Base-by-base conservation (phyloP, 2,888 invertebrate genomes). In the Mythimna lalbum region DNA sequence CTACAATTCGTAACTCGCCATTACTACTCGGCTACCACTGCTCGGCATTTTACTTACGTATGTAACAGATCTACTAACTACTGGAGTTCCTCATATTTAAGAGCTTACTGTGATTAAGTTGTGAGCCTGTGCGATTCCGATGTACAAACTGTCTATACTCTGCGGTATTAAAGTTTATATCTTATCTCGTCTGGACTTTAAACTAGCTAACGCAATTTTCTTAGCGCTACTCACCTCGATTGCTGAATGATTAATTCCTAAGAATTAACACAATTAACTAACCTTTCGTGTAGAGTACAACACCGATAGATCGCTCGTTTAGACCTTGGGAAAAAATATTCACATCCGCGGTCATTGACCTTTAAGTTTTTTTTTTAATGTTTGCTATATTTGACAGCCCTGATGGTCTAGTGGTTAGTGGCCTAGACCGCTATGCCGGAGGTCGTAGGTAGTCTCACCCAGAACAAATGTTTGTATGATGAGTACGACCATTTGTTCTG, bases 251-350 rank as follows among this genome's bases (percentile, higher is more conserved):
- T 47, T 17, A 55, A 3, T 27, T 27, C 27, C 27, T 27, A 27
- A 1, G 4, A 47, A 27, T 43, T 33, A 27, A 27, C 33, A 36
- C 14, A 69, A 69, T n/a, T 21, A 27, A 33, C 21, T 14, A 21
- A 19, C 4, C 10, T 27, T 36, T 21, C 2, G 14, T 12, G 23
- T 19, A 17, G 4, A 21, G 36, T 31, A n/a, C 23, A 33, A 52
- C 5, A 31, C 27, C 17, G 14, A 9, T 23, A 27, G 17, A 21
- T 0, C 6, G 33, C 9, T 27, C 10, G 33, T 53, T 43, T 43
- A n/a, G 67, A 67, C 68, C 36, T 56, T 69, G n/a, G 36, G 27
- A 31, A 31, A 69, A 19, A 17, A 23, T 68, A 39, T 39, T 23
- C 27, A 14, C 3, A 36, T 66, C 14, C 36, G 14, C 39, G 63